Conservation (phyloP, 2,888 invertebrate species). For the Thereva unica region DNA sequence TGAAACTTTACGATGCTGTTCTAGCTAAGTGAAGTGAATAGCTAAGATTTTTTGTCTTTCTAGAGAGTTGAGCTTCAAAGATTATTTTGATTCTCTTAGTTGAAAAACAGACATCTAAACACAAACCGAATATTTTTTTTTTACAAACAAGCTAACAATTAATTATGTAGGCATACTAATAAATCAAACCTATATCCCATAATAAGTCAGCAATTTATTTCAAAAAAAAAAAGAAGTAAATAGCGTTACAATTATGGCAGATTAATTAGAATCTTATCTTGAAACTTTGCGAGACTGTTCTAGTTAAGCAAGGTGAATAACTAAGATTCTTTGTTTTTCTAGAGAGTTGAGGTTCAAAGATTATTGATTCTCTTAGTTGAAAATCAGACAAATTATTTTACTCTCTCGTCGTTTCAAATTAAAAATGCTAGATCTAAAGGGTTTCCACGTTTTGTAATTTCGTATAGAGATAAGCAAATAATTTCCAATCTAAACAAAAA, state of each 20-base stretch:
- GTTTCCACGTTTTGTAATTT: too few relatives aligned
- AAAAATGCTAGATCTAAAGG: too few relatives aligned
- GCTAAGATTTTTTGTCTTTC: slow-evolving; percentile 34
- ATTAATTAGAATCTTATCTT: slow-evolving; percentile 44
- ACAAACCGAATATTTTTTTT: too few relatives aligned
- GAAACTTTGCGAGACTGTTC: slow-evolving; percentile 48
- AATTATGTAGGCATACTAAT: too few relatives aligned
- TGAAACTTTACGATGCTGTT: slow-evolving; percentile 48
- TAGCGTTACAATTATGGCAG: slow-evolving; percentile 55
- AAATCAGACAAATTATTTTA: slow-evolving; percentile 43
- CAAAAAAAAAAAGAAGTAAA: slow-evolving; percentile 44
- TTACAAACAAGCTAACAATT: too few relatives aligned
- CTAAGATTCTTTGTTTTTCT: slow-evolving; percentile 35
- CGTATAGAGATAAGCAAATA: too few relatives aligned
- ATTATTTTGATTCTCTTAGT: slow-evolving; percentile 51
- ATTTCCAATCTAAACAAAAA: not conserved
- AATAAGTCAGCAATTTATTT: slow-evolving; percentile 52
- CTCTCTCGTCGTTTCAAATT: too few relatives aligned
- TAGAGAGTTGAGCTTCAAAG: slow-evolving; percentile 38
- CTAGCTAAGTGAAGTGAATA: slow-evolving; percentile 45
- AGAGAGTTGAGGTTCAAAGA: slow-evolving; percentile 37
- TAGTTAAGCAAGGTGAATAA: slow-evolving; percentile 44
- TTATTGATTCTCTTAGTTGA: slow-evolving; percentile 56
- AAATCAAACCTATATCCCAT: slow-evolving; percentile 6
- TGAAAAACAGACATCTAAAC: slow-evolving; percentile 50